Conservation (phyloP, 2,797 vertebrate genomes). For the Acanthis flammea region DNA sequence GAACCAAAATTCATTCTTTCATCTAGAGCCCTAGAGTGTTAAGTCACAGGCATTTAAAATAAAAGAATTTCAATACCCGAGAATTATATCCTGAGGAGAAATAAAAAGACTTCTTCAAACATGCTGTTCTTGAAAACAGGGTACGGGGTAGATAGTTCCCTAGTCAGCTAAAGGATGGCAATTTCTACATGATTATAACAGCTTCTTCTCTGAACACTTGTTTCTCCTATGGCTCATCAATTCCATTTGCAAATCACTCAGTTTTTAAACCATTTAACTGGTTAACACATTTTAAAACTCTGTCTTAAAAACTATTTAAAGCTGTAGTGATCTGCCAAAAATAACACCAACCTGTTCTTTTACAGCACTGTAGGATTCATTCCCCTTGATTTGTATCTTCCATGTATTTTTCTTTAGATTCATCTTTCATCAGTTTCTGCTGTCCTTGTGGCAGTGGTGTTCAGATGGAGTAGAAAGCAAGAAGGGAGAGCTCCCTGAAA, state of each 20-base stretch:
- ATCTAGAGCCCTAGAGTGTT: neutral
- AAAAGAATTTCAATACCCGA: neutral
- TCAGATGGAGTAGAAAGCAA: neutral
- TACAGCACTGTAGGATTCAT: neutral
- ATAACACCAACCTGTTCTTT: neutral
- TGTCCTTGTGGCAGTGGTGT: neutral
- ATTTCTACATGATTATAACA: neutral
- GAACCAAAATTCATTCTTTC: neutral
- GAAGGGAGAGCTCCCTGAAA: neutral
- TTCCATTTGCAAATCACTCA: neutral
- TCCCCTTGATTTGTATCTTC: neutral
- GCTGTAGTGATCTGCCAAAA: neutral
- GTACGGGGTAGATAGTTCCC: neutral
- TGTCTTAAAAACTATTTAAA: neutral
- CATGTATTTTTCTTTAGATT: neutral
- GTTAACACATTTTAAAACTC: neutral
- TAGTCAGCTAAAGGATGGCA: neutral
- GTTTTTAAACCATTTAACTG: neutral
- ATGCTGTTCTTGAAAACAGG: neutral
- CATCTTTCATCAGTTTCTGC: neutral
- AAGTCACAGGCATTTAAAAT: neutral
- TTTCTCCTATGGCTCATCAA: neutral
- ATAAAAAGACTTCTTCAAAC: neutral
- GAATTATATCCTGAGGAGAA: neutral
- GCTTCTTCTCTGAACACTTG: neutral